Base-by-base conservation (phyloP, 2,113 vertebrate species). In the Benitochromis conjunctus region DNA sequence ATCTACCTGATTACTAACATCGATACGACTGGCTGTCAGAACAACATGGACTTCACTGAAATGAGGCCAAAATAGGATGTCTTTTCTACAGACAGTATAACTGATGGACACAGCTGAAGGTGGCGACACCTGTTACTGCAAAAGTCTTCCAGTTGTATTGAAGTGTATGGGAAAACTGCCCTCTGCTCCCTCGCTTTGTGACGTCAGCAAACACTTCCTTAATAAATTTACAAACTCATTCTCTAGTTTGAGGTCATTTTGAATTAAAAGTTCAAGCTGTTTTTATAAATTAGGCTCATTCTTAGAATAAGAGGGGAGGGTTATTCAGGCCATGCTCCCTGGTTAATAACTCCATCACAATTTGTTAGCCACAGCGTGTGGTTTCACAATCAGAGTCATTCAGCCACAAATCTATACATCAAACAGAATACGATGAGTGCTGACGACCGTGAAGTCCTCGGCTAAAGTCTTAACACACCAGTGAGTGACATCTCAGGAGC, bases 361-460 rank as follows among this genome's bases (percentile, higher is more conserved):
- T 66, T 21, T 41, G 4, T 41, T 9, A 66, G 12, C n/a, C 36
- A 66, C 19, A 21, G 34, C 7, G 6, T 41, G 62, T n/a, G 19
- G 34, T 14, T 3, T 66, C 19, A 66, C 62, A 38, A 0, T 41
- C 62, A 66, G 48, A 18, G 19, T 14, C 26, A 57, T 6, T 19
- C 58, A 19, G 57, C 0, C 29, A 1, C 29, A 60, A 16, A 60
- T 31, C 8, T 8, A 60, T 6, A 60, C 26, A 60, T 18, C 57
- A 7, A 11, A n/a, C 31, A 62, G 29, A 19, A 19, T 64, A n/a
- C 1, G 14, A 19, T 3, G 1, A 18, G 9, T 36, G 31, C 16
- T 36, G 29, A 14, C 16, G 26, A 29, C 12, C 6, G 0, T 18
- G 14, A 36, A 0, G 1, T 3, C 31, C 60, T 64, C 31, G 7